A percentile compares a stretch with the other conserved stretches of the same genome.
Evolutionary conservation across 2,797 vertebrate species (phyloP).

Genomic region (Balearica regulorum): DNA sequence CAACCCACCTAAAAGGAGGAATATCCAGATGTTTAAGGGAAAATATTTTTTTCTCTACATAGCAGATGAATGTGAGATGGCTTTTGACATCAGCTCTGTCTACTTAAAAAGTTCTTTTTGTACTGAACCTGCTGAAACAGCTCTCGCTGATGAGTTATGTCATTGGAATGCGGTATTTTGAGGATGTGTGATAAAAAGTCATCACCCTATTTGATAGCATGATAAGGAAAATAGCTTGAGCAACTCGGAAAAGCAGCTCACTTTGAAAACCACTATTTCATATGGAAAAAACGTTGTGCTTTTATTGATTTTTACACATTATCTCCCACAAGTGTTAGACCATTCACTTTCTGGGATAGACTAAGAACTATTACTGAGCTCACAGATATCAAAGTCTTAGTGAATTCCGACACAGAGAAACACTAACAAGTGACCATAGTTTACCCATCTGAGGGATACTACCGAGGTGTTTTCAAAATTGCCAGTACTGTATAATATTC

Average conservation of each 20-base stretch:
- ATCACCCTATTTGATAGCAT: neutral
- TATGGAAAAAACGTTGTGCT: neutral
- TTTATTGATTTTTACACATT: conserved; percentile 46
- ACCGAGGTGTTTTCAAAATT: neutral
- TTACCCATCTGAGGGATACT: neutral
- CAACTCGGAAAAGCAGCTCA: neutral
- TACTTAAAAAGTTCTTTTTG: conserved; percentile 1
- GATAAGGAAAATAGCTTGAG: neutral
- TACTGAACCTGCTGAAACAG: neutral
- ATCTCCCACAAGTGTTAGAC: neutral
- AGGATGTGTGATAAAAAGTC: conserved; percentile 29
- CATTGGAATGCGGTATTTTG: conserved; percentile 16
- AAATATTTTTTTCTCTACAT: neutral
- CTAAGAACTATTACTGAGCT: conserved; percentile 7
- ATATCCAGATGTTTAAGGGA: neutral
- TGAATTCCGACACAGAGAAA: neutral
- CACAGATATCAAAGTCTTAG: neutral
- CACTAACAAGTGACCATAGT: neutral
- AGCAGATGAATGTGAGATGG: neutral
- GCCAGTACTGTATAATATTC: neutral
- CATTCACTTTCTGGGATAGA: conserved; percentile 20
- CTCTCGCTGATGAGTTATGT: neutral
- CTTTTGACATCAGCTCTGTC: neutral
- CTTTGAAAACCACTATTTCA: conserved; percentile 1
- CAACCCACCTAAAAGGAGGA: neutral